Conservation (phyloP, 2,113 vertebrate genomes). For the Lepus europaeus region DNA sequence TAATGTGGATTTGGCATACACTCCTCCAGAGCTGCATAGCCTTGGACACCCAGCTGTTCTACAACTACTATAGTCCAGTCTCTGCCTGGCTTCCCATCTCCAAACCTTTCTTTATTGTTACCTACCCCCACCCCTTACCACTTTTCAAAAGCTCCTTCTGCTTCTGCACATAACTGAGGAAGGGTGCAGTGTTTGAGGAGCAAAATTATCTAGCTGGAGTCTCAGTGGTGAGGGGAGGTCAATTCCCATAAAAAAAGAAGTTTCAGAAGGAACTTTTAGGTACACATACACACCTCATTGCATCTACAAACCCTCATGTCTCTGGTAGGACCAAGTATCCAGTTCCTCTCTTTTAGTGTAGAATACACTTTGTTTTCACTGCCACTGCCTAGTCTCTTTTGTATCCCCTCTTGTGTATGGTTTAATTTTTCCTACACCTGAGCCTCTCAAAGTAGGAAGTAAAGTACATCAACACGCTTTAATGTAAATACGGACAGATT, state of each 20-base stretch:
- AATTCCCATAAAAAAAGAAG: fast-evolving
- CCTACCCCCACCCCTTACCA: background rate
- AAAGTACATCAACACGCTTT: background rate
- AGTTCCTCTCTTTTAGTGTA: background rate
- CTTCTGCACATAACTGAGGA: background rate
- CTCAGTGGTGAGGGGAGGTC: background rate
- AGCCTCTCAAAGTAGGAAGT: background rate
- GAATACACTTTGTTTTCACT: background rate
- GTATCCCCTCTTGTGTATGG: background rate
- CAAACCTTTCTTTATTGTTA: background rate
- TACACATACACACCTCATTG: background rate
- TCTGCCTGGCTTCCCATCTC: background rate
- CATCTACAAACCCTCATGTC: background rate
- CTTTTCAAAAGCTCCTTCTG: background rate
- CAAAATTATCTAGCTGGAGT: background rate
- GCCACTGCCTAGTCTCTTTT: background rate
- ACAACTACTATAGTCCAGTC: background rate
- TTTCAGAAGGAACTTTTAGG: background rate
- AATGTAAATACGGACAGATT: background rate
- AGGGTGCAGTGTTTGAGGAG: background rate
- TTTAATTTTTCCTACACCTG: background rate
- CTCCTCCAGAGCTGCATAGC: background rate
- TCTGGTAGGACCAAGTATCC: background rate
- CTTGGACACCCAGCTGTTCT: background rate
- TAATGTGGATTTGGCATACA: background rate